Percentiles rank a stretch among this genome's conserved stretches.
Evolutionary conservation across 2,888 invertebrate genomes (phyloP).

Genomic region (Drosophila glabriapex): DNA sequence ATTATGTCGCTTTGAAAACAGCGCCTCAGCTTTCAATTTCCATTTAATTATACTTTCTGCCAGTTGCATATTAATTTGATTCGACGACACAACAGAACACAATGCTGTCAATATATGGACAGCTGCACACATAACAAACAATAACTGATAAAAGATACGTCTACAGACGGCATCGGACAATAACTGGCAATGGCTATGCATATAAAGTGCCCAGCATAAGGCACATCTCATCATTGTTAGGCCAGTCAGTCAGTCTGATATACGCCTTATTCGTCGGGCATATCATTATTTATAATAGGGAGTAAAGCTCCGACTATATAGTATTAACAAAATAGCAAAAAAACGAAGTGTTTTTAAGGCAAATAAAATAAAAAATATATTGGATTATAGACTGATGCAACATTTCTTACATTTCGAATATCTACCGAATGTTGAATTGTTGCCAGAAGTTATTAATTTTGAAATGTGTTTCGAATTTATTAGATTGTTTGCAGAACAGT

Average conservation of each 20-base stretch:
- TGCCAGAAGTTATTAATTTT: neutral
- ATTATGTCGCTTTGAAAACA: conserved; percentile 20
- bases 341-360: neutral
- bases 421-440: neutral
- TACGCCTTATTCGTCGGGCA: conserved; percentile 3
- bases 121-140: conserved; percentile 51
- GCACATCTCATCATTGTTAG: conserved; percentile 3
- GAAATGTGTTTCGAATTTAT: neutral
- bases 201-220: conserved; percentile 38
- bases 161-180: conserved; percentile 41
- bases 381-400: neutral
- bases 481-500: too few relatives aligned
- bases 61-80: conserved; percentile 69
- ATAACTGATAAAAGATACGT: conserved; percentile 23
- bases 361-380: neutral
- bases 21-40: conserved; percentile 41
- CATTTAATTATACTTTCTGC: conserved; percentile 67
- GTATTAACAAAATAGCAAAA: neutral
- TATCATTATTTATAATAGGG: neutral
- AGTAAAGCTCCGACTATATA: neutral
- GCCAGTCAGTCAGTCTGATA: conserved; percentile 3
- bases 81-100: conserved; percentile 35
- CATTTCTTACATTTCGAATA: neutral
- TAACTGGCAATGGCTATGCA: conserved; percentile 38
- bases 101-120: conserved; percentile 45